phyloP scores from a whole-genome alignment of 1,140 invertebrate species.

The Rhyacophila brunnea region DNA sequence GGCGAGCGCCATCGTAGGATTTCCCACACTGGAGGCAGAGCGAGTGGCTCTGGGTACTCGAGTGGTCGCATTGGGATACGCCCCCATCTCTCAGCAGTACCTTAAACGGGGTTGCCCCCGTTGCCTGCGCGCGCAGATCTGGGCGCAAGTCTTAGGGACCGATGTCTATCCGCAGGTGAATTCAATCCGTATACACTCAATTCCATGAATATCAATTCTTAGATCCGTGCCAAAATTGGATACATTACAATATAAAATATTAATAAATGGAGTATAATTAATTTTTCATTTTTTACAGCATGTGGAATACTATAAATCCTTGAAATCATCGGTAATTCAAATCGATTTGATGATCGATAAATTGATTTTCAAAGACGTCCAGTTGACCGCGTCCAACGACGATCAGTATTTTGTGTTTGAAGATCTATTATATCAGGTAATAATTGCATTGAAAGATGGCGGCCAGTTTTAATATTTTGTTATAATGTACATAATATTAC shows the following conservation, averaged over 20 bases:
- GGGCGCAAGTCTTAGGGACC: constrained; percentile 79
- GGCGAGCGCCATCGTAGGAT: constrained; percentile 53
- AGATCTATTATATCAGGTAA: constrained; percentile 90
- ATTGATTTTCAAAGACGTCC: constrained; percentile 93
- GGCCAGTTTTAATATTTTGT: too few species aligned
- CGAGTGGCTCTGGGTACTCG: constrained; percentile 65
- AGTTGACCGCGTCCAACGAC: constrained; percentile 93
- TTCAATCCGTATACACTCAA: background rate
- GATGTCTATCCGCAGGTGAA: constrained; percentile 64
- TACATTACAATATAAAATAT: too few species aligned
- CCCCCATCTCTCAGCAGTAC: constrained; percentile 78
- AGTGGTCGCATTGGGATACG: constrained; percentile 66
- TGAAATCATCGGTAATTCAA: constrained; percentile 81
- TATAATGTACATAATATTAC: too few species aligned
- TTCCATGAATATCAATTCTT: too few species aligned
- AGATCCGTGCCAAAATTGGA: too few species aligned
- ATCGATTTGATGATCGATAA: constrained; percentile 93
- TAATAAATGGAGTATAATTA: too few species aligned
- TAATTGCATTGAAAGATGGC: background rate
- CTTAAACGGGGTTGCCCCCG: constrained; percentile 82
- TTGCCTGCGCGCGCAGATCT: constrained; percentile 72
- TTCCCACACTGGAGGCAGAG: constrained; percentile 64
- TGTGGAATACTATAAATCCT: constrained; percentile 74
- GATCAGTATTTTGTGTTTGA: constrained; percentile 98
- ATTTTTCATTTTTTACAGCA: too few species aligned